A percentile compares a stretch with the other conserved stretches of the same genome.
Evolutionary conservation across 2,797 vertebrate species (phyloP).

Genomic region (Coccyzus lansbergi): DNA sequence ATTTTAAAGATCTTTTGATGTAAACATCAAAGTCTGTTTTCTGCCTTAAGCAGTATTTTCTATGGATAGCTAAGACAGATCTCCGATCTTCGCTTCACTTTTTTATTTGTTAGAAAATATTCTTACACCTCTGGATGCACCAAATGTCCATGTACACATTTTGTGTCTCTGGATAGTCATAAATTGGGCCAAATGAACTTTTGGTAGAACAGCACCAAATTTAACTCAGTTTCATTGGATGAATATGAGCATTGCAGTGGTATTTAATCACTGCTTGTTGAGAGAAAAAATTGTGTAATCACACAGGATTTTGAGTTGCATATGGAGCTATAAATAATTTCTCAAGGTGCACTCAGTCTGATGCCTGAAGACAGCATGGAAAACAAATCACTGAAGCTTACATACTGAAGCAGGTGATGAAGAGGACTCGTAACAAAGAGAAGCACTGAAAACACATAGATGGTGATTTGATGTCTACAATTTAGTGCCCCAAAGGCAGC

Average conservation of each 20-base stretch:
- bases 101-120: not conserved
- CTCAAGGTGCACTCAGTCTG: not conserved
- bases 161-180: not conserved
- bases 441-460: not conserved
- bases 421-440: not conserved
- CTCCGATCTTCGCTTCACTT: not conserved
- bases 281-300: not conserved
- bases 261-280: not conserved
- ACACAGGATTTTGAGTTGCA: not conserved
- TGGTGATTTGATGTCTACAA: not conserved
- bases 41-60: not conserved
- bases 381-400: not conserved
- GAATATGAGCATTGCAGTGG: not conserved
- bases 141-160: not conserved
- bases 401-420: not conserved
- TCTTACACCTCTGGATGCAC: not conserved
- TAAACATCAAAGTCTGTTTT: not conserved
- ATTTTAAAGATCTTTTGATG: not conserved
- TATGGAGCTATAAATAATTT: constrained; percentile 3
- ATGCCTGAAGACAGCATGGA: not conserved
- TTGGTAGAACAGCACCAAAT: not conserved
- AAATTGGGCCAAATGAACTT: not conserved
- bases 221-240: not conserved
- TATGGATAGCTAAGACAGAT: not conserved
- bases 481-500: not conserved